These are phyloP conservation scores for Kradibia gibbosae DNA, from an alignment of 1,140 invertebrate genomes.

Conservation along the genomic window DNA sequence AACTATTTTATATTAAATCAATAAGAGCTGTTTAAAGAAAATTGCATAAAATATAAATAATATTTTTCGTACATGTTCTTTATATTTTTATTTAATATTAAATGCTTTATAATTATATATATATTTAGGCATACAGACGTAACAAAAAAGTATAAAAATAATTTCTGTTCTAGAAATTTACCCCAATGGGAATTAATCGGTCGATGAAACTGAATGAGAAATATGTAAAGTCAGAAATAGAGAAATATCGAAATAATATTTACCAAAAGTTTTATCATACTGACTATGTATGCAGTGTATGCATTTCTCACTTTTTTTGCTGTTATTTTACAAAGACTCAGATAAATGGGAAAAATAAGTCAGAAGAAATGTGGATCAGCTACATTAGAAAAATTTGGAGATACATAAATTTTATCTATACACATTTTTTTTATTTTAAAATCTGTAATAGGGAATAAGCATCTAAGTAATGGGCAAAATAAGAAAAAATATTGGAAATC, in stretches of 20 bases:
- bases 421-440: too few relatives aligned
- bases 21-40: not conserved
- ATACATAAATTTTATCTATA: not conserved
- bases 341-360: not conserved
- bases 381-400: not conserved
- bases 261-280: constrained; percentile 10
- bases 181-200: constrained; percentile 36
- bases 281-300: not conserved
- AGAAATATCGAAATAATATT: constrained; percentile 40
- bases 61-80: not conserved
- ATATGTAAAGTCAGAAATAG: not conserved
- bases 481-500: constrained; percentile 16
- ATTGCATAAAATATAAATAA: constrained; percentile 16
- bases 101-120: not conserved
- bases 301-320: not conserved
- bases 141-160: constrained; percentile 35
- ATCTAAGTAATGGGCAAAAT: too few relatives aligned
- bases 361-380: too few relatives aligned
- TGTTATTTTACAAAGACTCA: not conserved
- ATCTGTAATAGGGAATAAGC: too few relatives aligned
- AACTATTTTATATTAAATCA: not conserved
- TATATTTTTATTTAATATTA: too few relatives aligned
- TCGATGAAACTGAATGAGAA: not conserved
- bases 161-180: not conserved
- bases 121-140: not conserved